Base-by-base conservation (phyloP, 2,888 invertebrate species). In the Chironomus riparius region DNA sequence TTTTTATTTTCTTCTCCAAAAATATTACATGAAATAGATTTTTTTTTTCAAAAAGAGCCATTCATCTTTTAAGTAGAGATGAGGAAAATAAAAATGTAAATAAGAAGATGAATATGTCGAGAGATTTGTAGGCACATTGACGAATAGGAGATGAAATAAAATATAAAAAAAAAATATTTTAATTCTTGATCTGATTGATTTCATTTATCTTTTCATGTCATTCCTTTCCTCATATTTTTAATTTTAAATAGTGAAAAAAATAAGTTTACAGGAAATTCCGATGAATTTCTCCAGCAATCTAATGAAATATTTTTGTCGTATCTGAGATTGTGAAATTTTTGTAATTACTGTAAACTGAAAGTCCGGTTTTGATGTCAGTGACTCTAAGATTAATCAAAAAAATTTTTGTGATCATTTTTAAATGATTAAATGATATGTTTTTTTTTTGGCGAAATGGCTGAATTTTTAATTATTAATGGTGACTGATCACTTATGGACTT, bases 1-100 rank as follows among this genome's bases (percentile, higher is more conserved):
- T 22, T 71, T 56, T 28, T 24, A 28, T 68, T 71, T 71, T 56
- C 28, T 38, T 38, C 38, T 28, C 1, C 1, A 38, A 38, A 38
- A 10, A 38, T 38, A 38, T 38, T 38, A 38, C 38, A 15, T 56
- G 71, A 56, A 56, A 71, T 56, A 56, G 71, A 71, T 69, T 69
- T 69, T n/a, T 69, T 18, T 48, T n/a, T n/a, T n/a, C n/a, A n/a
- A 28, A 71, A 56, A 56, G 71, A 61, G 70, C 70, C 47, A 70
- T 70, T 70, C 61, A 71, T 71, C 61, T 48, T 21, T 15, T 47
- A 65, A 21, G 65, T 65, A 21, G 21, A 65, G 24, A 65, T 4
- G 65, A 65, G 21, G 22, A 13, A 65, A 24, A 65, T 65, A 65
- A 13, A 65, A 24, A 65, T 65, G 65, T 21, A 65, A 22, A 65